Base-by-base conservation (phyloP, 2,888 invertebrate species). In the Sesamia inferens region DNA sequence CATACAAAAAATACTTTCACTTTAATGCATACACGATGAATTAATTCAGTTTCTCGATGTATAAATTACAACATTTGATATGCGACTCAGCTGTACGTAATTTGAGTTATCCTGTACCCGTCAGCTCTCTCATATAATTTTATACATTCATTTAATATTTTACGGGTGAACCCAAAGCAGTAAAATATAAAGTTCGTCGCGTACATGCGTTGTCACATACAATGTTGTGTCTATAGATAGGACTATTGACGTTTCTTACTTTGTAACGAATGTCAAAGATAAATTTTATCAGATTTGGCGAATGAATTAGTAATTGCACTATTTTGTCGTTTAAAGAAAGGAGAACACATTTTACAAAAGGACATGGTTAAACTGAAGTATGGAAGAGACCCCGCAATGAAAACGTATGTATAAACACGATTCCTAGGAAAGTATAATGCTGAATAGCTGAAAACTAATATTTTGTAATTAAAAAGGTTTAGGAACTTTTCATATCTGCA, bases 61-160 rank as follows among this genome's bases (percentile, higher is more conserved):
- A 22, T 51, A 65, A 47, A 10, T 62, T 48, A 55, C 5, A 59
- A 59, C 22, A 7, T 64, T 67, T 64, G 54, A 69, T 59, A 62
- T 76, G 76, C 22, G 69, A 57, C 68, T 10, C 68, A 70, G 64
- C 79, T 71, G 70, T 19, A 68, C 13, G 47, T 71, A 61, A 72
- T 84, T 76, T 74, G 19, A 72, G 62, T 82, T 68, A 74, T 76
- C 57, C 48, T 44, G 66, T 48, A 24, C 44, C 68, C 31, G 74
- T 74, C 71, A 70, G 71, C 57, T 80, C 77, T 71, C 72, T 83
- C 81, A 83, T 83, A 79, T 57, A 72, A 62, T 85, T 83, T 83
- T 82, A 83, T 82, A 70, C 65, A 84, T 74, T 79, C 76, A 78
- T 78, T 76, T 82, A 68, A 78, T 80, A 75, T 84, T 87, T 86